Evolutionary conservation across 2,888 invertebrate species (phyloP), one percentile per base, ranked within the genome.

Genomic region (Ramazzottius varieornatus): DNA sequence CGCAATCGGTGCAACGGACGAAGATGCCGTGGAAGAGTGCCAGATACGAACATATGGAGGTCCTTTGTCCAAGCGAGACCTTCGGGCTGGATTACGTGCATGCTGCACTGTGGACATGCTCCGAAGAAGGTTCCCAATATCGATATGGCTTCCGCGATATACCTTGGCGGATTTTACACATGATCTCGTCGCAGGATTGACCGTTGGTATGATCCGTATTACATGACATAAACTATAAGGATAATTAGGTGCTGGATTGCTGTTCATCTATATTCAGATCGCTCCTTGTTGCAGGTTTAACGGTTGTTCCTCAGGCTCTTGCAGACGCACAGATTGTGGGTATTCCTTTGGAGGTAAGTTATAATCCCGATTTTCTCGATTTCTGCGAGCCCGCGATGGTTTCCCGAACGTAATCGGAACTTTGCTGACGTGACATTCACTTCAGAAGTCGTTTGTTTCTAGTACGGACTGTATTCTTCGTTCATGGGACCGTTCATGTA

Each of bases 391-490:
- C n/a, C n/a, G n/a, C n/a, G n/a, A n/a, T n/a, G n/a, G n/a, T n/a
- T n/a, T n/a, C n/a, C n/a, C n/a, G n/a, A n/a, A n/a, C n/a, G n/a
- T n/a, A n/a, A n/a, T n/a, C n/a, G n/a, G n/a, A n/a, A n/a, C n/a
- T n/a, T n/a, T n/a, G n/a, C n/a, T n/a, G n/a, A n/a, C n/a, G n/a
- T n/a, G n/a, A n/a, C n/a, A n/a, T n/a, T n/a, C n/a, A n/a, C n/a
- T n/a, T n/a, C n/a, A n/a, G n/a, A n/a, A n/a, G n/a, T n/a, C n/a
- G n/a, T n/a, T 29, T 24, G 4, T 13, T 66, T 66, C 8, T 33
- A 66, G 66, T 66, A 66, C 32, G 66, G 66, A 16, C 40, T 66
- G 16, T 66, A 66, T 40, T 66, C 66, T 20, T 33, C 66, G 2
- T 66, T 65, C 32, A 66, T 66, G 66, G 66, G 65, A 4, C 32